A percentile compares a stretch with the other conserved stretches of the same genome.
Evolutionary conservation across 2,888 invertebrate genomes (phyloP).

Genomic region (Microdon myrmicae): DNA sequence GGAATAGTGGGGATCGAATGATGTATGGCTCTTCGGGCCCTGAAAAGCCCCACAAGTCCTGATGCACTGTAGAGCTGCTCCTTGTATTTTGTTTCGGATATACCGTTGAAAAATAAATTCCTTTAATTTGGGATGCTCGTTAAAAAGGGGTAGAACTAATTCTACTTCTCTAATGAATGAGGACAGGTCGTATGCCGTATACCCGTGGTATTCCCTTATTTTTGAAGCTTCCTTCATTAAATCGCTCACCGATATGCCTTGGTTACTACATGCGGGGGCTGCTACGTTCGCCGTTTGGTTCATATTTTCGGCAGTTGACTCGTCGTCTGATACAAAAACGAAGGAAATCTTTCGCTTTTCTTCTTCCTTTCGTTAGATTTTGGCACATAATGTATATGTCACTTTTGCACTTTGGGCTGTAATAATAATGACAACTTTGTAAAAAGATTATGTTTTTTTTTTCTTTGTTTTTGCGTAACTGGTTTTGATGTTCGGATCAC

Average conservation of each 20-base stretch:
- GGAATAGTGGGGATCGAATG: too few relatives aligned
- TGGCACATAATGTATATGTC: background rate
- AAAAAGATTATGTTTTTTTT: background rate
- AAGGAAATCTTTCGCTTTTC: slow-evolving; percentile 1
- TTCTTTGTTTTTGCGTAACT: background rate
- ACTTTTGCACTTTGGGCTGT: background rate
- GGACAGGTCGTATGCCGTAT: slow-evolving; percentile 32
- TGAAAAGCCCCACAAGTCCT: too few relatives aligned
- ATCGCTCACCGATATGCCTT: slow-evolving; percentile 21
- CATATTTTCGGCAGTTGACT: background rate
- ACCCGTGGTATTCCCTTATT: slow-evolving; percentile 30
- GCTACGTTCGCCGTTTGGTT: background rate
- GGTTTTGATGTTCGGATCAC: background rate
- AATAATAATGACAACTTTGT: background rate
- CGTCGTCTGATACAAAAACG: too few relatives aligned
- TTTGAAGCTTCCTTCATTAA: slow-evolving; percentile 38
- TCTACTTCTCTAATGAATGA: slow-evolving; percentile 37
- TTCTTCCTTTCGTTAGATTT: slow-evolving; percentile 2
- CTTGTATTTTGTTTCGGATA: too few relatives aligned
- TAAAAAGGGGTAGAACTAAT: too few relatives aligned
- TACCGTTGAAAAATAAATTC: too few relatives aligned
- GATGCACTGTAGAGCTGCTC: too few relatives aligned
- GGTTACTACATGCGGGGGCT: too few relatives aligned
- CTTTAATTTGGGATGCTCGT: too few relatives aligned
- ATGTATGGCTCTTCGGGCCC: too few relatives aligned